phyloP scores from a whole-genome alignment of 2,888 invertebrate species.

The Sarcophaga caerulescens region DNA sequence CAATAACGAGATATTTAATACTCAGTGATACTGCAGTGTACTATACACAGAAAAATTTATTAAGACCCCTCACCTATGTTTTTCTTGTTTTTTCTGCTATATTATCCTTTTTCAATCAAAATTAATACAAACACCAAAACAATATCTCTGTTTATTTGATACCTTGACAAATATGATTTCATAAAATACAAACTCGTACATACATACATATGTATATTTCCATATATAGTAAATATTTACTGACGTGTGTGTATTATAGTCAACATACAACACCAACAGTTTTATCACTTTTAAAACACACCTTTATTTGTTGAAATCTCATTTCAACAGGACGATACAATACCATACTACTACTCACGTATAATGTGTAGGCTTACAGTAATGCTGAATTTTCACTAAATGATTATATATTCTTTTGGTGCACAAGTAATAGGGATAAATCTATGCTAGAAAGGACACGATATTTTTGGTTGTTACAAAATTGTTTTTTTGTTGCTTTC shows the following conservation, averaged over 20 bases:
- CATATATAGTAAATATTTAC: not conserved
- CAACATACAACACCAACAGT: not conserved
- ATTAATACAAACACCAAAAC: not conserved
- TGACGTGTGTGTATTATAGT: not conserved
- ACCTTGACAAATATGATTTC: slow-evolving; percentile 12
- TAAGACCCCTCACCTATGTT: not conserved
- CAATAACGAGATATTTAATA: no score
- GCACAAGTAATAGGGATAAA: no score
- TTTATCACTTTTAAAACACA: slow-evolving; percentile 8
- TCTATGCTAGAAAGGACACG: no score
- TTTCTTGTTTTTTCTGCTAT: not conserved
- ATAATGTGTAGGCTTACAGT: not conserved
- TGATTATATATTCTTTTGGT: not conserved
- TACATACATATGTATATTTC: slow-evolving; percentile 1
- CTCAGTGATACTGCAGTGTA: no score
- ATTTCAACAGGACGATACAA: not conserved
- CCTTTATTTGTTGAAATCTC: slow-evolving; percentile 30
- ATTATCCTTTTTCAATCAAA: slow-evolving; percentile 14
- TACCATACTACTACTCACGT: not conserved
- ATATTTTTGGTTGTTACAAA: no score
- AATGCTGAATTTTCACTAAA: no score
- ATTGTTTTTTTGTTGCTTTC: no score
- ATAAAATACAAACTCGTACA: not conserved
- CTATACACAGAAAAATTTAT: no score
- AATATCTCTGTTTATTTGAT: slow-evolving; percentile 18